A percentile compares a stretch with the other conserved stretches of the same genome.
Conservation (phyloP, 2,113 vertebrate genomes). For the Plectropomus leopardus region DNA sequence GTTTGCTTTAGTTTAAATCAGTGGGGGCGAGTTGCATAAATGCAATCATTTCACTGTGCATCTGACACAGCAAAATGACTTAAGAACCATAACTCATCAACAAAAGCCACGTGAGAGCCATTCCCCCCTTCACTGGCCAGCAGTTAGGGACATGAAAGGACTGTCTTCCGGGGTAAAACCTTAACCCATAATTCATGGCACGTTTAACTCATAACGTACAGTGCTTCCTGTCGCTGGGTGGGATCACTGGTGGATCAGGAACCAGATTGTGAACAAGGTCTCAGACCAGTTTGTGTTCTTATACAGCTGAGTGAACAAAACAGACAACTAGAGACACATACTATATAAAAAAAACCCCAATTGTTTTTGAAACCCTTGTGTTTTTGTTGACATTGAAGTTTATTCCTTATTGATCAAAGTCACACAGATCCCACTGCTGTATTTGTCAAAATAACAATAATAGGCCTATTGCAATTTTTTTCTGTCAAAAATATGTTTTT, state of each 20-base stretch:
- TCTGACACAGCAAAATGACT: constrained; percentile 14
- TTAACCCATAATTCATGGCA: constrained; percentile 56
- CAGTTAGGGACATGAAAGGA: constrained; percentile 54
- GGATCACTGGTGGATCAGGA: constrained; percentile 48
- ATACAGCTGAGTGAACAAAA: constrained; percentile 10
- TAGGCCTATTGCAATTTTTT: too few relatives aligned
- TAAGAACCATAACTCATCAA: constrained; percentile 43
- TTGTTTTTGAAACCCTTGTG: neutral
- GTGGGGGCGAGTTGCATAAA: constrained; percentile 8
- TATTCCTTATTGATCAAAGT: neutral
- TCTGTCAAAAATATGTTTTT: neutral
- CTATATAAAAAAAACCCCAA: neutral
- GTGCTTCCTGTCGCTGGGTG: constrained; percentile 53
- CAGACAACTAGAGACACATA: constrained; percentile 18
- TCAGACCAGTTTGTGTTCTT: neutral
- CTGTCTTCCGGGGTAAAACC: constrained; percentile 34
- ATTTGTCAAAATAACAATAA: neutral
- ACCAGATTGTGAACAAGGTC: constrained; percentile 19
- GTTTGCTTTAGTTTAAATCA: constrained; percentile 24
- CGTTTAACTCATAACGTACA: constrained; percentile 43
- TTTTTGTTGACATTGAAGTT: neutral
- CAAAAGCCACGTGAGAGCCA: constrained; percentile 38
- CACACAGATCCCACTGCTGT: neutral
- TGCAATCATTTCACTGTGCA: constrained; percentile 39
- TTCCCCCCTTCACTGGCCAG: constrained; percentile 35